Percentiles rank a stretch among this genome's conserved stretches.
phyloP scores from a whole-genome alignment of 64 coral and sea anemone genomes.

The Cladopsammia gracilis region DNA sequence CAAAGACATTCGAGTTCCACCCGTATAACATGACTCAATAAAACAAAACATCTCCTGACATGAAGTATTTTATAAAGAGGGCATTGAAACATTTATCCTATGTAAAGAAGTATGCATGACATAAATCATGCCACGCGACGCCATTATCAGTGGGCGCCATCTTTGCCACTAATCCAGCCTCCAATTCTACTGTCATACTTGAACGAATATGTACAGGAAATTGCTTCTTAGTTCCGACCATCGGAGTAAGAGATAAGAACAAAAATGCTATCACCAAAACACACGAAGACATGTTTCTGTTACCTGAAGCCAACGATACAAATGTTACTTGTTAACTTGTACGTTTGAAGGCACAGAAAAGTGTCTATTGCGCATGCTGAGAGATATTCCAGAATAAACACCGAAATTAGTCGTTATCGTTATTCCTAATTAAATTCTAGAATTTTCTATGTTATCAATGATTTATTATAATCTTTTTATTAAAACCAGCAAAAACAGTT shows the following conservation, averaged over 20 bases:
- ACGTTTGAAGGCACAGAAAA: not conserved
- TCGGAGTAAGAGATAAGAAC: slow-evolving; percentile 24
- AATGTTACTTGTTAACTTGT: no score
- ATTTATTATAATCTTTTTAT: not conserved
- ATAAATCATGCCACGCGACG: not conserved
- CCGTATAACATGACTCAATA: no score
- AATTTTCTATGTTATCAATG: not conserved
- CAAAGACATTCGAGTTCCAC: no score
- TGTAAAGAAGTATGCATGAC: no score
- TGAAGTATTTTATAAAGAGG: no score
- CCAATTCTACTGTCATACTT: not conserved
- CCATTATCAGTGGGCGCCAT: slow-evolving; percentile 35
- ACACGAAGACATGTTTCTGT: not conserved
- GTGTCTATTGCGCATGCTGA: not conserved
- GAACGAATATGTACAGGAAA: slow-evolving; percentile 38
- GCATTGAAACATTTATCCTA: no score
- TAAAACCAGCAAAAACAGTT: not conserved
- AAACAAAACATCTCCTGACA: no score
- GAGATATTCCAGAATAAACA: not conserved
- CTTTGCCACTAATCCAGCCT: slow-evolving; percentile 9
- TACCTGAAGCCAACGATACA: not conserved
- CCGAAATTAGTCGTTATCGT: not conserved
- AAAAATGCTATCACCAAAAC: not conserved
- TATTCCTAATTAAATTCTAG: not conserved
- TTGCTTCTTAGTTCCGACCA: slow-evolving; percentile 13